A percentile compares a stretch with the other conserved stretches of the same genome.
Conservation (phyloP, 2,797 vertebrate species). For the Peromyscus melanophrys region DNA sequence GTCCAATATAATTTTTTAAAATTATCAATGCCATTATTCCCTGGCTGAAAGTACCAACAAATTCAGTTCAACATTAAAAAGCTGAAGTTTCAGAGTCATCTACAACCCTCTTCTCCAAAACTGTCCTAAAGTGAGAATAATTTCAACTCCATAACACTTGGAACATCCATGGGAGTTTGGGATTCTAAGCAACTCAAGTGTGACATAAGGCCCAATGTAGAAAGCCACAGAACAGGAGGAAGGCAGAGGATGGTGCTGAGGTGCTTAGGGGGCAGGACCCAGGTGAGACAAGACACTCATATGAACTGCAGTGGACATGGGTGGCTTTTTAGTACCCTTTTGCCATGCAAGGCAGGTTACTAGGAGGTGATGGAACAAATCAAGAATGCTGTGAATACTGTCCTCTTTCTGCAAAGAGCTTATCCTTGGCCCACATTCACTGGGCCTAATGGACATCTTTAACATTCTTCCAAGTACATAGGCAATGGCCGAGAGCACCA, state of each 20-base stretch:
- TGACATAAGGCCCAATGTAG: background rate
- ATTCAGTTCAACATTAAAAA: constrained; percentile 26
- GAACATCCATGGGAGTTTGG: background rate
- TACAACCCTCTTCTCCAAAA: background rate
- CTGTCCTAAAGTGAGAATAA: background rate
- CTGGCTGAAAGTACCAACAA: constrained; percentile 52
- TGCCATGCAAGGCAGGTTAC: background rate
- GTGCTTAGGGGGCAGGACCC: background rate
- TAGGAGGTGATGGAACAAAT: background rate
- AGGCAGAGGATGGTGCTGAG: background rate
- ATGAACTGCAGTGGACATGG: background rate
- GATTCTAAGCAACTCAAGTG: background rate
- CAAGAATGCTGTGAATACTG: background rate
- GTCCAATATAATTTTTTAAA: constrained; percentile 75
- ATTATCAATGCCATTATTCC: constrained; percentile 85
- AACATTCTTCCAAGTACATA: background rate
- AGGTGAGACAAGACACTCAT: background rate
- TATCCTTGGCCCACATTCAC: background rate
- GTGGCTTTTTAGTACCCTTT: background rate
- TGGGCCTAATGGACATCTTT: background rate
- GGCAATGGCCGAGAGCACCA: constrained; percentile 6
- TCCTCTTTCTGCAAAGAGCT: background rate
- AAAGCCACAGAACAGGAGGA: background rate
- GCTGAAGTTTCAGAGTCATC: constrained; percentile 53
- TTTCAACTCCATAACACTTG: background rate